Base-by-base conservation (phyloP, 2,113 vertebrate species). In the Clarias gariepinus region DNA sequence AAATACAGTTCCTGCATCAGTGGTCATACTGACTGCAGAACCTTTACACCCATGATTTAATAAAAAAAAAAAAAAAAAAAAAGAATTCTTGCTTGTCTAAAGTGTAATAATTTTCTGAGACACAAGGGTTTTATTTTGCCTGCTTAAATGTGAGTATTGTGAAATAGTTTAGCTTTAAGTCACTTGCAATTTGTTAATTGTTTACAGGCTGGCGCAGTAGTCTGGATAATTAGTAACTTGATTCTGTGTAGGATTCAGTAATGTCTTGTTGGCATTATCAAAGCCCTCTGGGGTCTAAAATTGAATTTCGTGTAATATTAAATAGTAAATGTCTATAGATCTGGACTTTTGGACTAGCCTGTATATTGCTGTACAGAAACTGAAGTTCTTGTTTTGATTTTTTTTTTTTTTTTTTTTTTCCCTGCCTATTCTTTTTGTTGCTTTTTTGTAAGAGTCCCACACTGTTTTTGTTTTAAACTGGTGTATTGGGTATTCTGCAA, bases 401-500 rank as follows among this genome's bases (percentile, higher is more conserved):
- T 25, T 30, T 30, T 55, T 61, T 11, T 4, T 23, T 19, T 68
- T 74, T 55, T 80, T 11, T 57, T 52, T 82, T 21, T 28, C 30
- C 12, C 52, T 81, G 64, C 69, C 33, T 18, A 84, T 28, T 41
- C 7, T 6, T 47, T 47, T 47, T 47, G 47, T 47, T 47, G 41
- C n/a, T n/a, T 36, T 36, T 1, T 4, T 25, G 36, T 76, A 76
- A 1, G 69, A 81, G 58, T 74, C 61, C 41, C 58, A 30, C 10
- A 61, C 81, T 76, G 83, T 73, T 69, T 64, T 33, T 52, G 68
- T 77, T 79, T 64, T 69, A 58, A 88, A 85, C 74, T 83, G 57
- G 53, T 81, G 83, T 85, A 58, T 36, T 85, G 76, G 64, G 80
- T 84, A 55, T 25, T 86, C 82, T 89, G 64, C 60, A 33, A 60